phyloP scores from a whole-genome alignment of 2,888 invertebrate species.

The Spicauda simplicius region DNA sequence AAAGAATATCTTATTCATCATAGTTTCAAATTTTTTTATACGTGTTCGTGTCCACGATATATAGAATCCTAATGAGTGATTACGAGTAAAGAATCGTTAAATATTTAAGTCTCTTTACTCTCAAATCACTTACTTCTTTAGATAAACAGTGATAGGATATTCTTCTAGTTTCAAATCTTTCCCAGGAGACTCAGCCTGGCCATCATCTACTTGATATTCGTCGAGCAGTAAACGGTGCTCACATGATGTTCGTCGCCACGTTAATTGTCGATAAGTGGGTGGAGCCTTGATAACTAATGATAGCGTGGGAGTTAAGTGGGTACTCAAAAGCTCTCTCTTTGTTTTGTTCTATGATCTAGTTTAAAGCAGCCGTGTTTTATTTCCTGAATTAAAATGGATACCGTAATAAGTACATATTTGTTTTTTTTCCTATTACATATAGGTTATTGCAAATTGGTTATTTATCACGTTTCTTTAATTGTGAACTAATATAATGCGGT shows the following conservation, averaged over 20 bases:
- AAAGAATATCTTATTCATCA: no score
- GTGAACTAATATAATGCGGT: no score
- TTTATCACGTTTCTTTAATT: no score
- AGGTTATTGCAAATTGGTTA: no score
- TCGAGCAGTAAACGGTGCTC: slow-evolving; percentile 12
- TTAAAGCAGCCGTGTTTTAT: slow-evolving; percentile 8
- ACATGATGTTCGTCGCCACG: slow-evolving; percentile 27
- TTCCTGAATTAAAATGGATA: background rate
- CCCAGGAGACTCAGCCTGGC: background rate
- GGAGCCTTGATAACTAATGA: slow-evolving; percentile 47
- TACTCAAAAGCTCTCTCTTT: slow-evolving; percentile 14
- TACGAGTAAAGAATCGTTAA: no score
- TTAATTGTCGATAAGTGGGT: slow-evolving; percentile 54
- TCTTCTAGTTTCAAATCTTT: background rate
- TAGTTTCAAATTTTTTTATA: no score
- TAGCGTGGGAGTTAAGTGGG: slow-evolving; percentile 49
- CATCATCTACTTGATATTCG: slow-evolving; percentile 9
- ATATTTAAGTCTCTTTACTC: no score
- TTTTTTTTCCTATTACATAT: background rate
- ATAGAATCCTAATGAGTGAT: no score
- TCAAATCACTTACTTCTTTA: no score
- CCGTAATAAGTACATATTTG: no score
- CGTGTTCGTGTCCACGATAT: no score
- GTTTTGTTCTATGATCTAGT: slow-evolving; percentile 12
- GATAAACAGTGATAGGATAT: no score